A percentile compares a stretch with the other conserved stretches of the same genome.
phyloP scores from a whole-genome alignment of 2,113 vertebrate species.

The Oceanites oceanicus region DNA sequence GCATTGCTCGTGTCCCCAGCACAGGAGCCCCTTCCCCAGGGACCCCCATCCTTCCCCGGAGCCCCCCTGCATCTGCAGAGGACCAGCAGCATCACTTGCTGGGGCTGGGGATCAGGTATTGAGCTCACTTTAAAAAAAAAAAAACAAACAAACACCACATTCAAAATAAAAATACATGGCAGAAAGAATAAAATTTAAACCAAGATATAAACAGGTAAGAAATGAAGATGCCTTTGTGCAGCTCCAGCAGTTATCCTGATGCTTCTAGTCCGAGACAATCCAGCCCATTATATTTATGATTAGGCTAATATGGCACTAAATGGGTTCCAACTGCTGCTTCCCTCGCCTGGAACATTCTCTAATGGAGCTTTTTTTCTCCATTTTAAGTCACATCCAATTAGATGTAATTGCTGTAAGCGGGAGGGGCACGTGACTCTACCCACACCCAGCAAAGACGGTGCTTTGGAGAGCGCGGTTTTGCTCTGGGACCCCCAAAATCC shows the following conservation, averaged over 20 bases:
- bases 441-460: neutral
- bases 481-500: neutral
- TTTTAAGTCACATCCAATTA: neutral
- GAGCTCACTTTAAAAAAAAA: neutral
- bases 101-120: neutral
- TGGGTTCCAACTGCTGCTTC: neutral
- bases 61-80: neutral
- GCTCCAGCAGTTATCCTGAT: neutral
- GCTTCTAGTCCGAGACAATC: neutral
- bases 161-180: neutral
- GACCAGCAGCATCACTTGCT: neutral
- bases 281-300: neutral
- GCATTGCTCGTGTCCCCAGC: too few relatives aligned
- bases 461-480: neutral
- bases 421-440: neutral
- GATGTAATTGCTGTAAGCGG: neutral
- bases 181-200: neutral
- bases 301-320: neutral
- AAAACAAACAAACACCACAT: neutral
- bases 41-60: neutral
- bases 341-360: neutral
- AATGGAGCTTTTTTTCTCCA: neutral
- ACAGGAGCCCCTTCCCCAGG: neutral
- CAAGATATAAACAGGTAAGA: neutral
- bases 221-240: neutral